Evolutionary conservation across 2,888 invertebrate genomes (phyloP), one percentile per base, ranked within the genome.

Genomic region (Rhabditoides inermis): DNA sequence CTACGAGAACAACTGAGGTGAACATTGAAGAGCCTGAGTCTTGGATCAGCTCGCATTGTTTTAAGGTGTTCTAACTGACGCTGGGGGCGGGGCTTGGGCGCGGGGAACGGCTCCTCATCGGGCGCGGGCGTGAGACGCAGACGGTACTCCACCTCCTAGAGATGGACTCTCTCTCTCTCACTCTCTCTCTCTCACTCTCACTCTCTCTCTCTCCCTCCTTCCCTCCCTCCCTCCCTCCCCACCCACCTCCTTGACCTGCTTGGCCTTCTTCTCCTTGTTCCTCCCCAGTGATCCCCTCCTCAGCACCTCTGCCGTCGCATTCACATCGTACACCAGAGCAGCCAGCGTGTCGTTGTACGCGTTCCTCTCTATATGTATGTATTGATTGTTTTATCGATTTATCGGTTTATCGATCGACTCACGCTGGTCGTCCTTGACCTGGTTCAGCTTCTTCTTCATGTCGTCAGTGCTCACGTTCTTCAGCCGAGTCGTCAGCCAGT

Each of bases 291-390:
- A 65, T 6, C 53, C 58, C 18, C 65, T 58, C 22, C 64, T 60
- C 3, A 64, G 49, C 20, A 75, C 72, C 55, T 75, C 74, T 4
- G 75, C 70, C 6, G 75, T 76, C 5, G 75, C 75, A 47, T 74
- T 74, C 15, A 76, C 74, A 49, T 75, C 75, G 46, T 71, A 73
- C n/a, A 73, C 75, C 25, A 76, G 56, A 3, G 75, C 75, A 0
- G 75, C 73, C 36, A 75, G 56, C 3, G 75, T 75, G 55, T 75
- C 75, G 5, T 65, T 66, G 2, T 74, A 73, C 2, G 70, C 75
- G 50, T 75, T 64, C 50, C 61, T 60, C 78, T 60, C 74, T 22
- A 66, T 44, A 18, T 20, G 36, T 25, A 27, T 7, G 30, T 28
- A 44, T 47, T 12, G 23, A 12, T 18, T 15, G 5, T 32, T 32